A percentile compares a stretch with the other conserved stretches of the same genome.
phyloP scores from a whole-genome alignment of 2,113 vertebrate species.

The Oxygymnocypris stewartii region DNA sequence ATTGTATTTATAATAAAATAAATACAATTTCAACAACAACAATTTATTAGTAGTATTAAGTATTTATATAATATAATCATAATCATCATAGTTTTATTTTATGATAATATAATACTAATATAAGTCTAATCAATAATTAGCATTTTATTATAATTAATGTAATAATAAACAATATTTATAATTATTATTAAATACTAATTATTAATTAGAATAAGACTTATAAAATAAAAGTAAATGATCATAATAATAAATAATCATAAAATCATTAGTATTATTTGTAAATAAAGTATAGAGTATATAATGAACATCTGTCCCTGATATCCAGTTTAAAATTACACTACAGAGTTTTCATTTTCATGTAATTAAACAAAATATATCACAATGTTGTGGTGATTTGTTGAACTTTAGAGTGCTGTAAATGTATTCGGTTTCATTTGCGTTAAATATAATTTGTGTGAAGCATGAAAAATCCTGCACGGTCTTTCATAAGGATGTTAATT shows the following conservation, averaged over 20 bases:
- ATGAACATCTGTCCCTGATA: not conserved
- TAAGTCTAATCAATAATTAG: no score
- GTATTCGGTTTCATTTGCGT: not conserved
- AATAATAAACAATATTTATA: no score
- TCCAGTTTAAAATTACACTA: not conserved
- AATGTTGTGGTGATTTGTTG: not conserved
- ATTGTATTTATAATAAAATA: not conserved
- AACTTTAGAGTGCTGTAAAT: not conserved
- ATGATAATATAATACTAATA: no score
- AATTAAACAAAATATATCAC: not conserved
- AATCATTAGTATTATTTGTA: not conserved
- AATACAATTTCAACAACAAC: not conserved
- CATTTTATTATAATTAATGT: no score
- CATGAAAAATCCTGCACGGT: not conserved
- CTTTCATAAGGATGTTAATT: not conserved
- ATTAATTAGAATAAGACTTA: no score
- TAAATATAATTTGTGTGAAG: not conserved
- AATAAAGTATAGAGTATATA: not conserved
- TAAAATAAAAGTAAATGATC: no score
- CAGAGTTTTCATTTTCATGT: not conserved
- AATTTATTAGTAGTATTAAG: not conserved
- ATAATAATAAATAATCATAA: not conserved
- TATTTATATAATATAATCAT: not conserved
- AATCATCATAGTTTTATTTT: no score
- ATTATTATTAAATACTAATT: no score